phyloP scores from a whole-genome alignment of 1,140 invertebrate species.

The Chymomyza costata region DNA sequence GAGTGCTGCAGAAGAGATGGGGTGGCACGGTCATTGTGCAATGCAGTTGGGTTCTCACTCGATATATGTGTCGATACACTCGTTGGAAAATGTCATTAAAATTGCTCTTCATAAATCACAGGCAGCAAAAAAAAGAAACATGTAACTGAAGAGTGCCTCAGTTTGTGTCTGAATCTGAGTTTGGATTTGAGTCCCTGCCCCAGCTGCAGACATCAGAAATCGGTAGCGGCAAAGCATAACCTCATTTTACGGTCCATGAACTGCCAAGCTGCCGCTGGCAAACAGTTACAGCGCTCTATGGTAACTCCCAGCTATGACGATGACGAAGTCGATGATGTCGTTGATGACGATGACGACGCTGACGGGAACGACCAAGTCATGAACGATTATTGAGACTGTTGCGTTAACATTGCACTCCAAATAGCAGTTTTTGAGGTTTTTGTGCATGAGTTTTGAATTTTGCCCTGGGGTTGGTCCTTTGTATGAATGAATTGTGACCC shows the following conservation, averaged over 20 bases:
- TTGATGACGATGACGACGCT: conserved; percentile 6
- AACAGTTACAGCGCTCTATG: no score
- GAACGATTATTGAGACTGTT: conserved; percentile 18
- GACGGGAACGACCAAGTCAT: conserved; percentile 1
- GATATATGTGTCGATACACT: conserved; percentile 63
- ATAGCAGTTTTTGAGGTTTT: conserved; percentile 28
- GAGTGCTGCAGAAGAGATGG: no score
- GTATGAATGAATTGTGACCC: no score
- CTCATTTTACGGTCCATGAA: conserved; percentile 72
- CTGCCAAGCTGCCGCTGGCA: conserved; percentile 16
- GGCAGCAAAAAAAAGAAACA: conserved; percentile 49
- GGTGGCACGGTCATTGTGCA: no score
- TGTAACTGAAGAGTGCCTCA: conserved; percentile 17
- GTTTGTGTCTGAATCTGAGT: no score
- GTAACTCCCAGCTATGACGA: no score
- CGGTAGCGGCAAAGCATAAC: conserved; percentile 43
- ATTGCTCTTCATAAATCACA: conserved; percentile 74
- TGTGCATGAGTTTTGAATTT: no score
- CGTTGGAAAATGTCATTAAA: conserved; percentile 72
- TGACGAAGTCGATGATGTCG: no score
- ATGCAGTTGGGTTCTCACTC: no score
- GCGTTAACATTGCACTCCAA: conserved; percentile 35
- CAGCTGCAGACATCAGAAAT: conserved; percentile 22
- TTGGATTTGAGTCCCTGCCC: no score
- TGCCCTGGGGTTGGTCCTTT: no score